Conservation (phyloP, 2,888 invertebrate genomes). For the Hypercompe scribonia region DNA sequence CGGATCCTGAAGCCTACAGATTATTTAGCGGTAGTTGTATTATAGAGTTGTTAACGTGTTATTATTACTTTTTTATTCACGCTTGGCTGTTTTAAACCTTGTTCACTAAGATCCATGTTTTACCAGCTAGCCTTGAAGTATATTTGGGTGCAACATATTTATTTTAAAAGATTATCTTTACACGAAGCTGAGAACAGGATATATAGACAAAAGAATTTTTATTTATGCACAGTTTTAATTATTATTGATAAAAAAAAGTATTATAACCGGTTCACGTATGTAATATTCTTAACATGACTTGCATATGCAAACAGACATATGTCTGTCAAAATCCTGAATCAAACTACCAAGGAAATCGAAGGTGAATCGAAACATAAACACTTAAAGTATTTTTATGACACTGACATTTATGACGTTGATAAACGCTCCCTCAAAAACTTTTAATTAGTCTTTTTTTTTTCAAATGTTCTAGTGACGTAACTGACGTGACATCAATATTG, state of each 20-base stretch:
- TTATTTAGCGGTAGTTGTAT: background rate
- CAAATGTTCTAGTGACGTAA: conserved; percentile 88
- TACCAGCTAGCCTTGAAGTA: background rate
- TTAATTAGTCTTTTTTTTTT: background rate
- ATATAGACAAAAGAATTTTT: background rate
- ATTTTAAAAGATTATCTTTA: background rate
- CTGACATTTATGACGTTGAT: no score
- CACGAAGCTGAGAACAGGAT: background rate
- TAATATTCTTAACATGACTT: background rate
- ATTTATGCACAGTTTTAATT: background rate
- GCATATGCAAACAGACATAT: no score
- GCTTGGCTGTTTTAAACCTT: background rate
- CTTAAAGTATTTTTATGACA: no score
- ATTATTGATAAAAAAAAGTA: background rate
- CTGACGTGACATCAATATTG: conserved; percentile 96
- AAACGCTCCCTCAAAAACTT: background rate
- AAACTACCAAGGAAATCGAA: background rate
- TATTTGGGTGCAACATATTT: background rate
- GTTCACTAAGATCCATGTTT: background rate
- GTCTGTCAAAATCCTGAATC: background rate
- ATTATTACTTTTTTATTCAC: background rate
- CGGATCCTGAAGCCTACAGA: background rate
- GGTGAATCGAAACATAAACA: no score
- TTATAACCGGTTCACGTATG: background rate
- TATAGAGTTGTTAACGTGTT: background rate